Conservation (phyloP, 2,113 vertebrate species). For the Nothoprocta perdicaria region DNA sequence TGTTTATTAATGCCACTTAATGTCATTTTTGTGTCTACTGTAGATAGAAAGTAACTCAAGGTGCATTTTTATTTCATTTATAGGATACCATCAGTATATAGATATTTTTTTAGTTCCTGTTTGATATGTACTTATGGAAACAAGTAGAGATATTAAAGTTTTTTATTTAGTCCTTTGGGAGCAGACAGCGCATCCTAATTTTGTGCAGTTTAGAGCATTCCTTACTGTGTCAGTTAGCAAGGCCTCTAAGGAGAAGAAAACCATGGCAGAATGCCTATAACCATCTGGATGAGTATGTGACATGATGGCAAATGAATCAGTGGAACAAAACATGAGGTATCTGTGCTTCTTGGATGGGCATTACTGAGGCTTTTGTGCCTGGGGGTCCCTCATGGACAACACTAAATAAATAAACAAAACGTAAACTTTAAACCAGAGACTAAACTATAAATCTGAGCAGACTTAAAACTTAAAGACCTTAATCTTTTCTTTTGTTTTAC, state of each 20-base stretch:
- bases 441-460: background rate
- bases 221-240: background rate
- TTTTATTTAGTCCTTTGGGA: background rate
- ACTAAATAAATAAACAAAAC: constrained; percentile 47
- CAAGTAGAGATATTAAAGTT: background rate
- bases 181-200: background rate
- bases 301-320: background rate
- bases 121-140: background rate
- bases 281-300: background rate
- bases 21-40: background rate
- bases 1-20: background rate
- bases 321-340: background rate
- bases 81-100: accelerated
- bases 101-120: background rate
- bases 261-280: background rate
- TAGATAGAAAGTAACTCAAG: background rate
- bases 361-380: background rate
- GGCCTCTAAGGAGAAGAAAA: background rate
- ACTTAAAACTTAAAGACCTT: too few relatives aligned
- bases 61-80: background rate
- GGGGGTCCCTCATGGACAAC: background rate
- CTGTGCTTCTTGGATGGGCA: background rate
- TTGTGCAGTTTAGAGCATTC: background rate
- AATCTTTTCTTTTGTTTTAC: background rate
- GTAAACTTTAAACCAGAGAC: background rate